Evolutionary conservation across 2,888 invertebrate species (phyloP).

Genomic region (Axea sp.): DNA sequence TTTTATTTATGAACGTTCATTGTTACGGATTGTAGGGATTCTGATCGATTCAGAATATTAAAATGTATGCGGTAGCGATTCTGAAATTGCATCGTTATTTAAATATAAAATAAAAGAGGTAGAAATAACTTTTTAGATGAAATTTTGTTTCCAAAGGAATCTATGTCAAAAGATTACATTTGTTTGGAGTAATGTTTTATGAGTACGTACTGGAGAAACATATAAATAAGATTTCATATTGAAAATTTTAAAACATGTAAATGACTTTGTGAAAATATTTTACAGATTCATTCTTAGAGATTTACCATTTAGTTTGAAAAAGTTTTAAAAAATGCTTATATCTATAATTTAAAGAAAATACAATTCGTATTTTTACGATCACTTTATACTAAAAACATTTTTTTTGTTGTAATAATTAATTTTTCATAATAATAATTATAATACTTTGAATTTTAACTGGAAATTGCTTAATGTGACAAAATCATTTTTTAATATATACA

Average conservation of each 20-base stretch:
- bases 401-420: too few species aligned
- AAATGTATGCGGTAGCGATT: slow-evolving; percentile 20
- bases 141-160: slow-evolving; percentile 35
- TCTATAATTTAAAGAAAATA: too few species aligned
- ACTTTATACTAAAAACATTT: too few species aligned
- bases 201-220: slow-evolving; percentile 6
- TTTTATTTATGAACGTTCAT: slow-evolving; percentile 1
- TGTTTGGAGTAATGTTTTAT: slow-evolving; percentile 29
- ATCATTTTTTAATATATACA: too few species aligned
- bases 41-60: slow-evolving; percentile 20
- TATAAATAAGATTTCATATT: slow-evolving; percentile 28
- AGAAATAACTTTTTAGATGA: slow-evolving; percentile 25
- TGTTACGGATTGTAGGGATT: slow-evolving; percentile 13
- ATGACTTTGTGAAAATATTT: slow-evolving; percentile 16
- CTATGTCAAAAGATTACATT: slow-evolving; percentile 25
- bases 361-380: too few species aligned
- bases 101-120: slow-evolving; percentile 38
- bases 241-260: slow-evolving; percentile 16
- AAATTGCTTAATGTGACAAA: too few species aligned
- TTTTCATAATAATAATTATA: too few species aligned
- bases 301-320: not conserved
- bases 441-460: too few species aligned
- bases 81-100: slow-evolving; percentile 24
- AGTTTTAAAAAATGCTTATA: too few species aligned
- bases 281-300: slow-evolving; percentile 3